These are phyloP conservation scores for Polydesmus complanatus DNA, from an alignment of 2,888 invertebrate genomes.

Conservation along the genomic window DNA sequence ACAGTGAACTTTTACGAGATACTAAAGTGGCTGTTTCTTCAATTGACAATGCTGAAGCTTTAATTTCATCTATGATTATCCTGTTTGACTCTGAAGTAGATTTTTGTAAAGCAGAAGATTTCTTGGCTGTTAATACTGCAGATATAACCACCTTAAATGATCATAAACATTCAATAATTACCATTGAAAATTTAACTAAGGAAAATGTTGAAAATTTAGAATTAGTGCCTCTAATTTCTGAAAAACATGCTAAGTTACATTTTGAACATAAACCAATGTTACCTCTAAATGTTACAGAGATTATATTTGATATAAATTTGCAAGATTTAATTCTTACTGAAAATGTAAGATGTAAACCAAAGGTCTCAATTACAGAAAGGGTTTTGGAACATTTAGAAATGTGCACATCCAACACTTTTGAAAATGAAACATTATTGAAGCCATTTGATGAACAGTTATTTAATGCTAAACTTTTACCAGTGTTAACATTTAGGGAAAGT, in stretches of 20 bases:
- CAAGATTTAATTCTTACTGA: neutral
- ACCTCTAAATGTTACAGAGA: neutral
- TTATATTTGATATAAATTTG: neutral
- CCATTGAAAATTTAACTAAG: neutral
- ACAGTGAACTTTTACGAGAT: neutral
- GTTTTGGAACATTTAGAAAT: neutral
- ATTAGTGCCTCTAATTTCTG: neutral
- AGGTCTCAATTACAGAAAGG: neutral
- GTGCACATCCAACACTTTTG: neutral
- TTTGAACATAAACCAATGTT: neutral
- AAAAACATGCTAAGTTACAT: neutral
- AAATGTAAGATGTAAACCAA: neutral
- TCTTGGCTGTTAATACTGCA: neutral
- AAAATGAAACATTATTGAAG: neutral
- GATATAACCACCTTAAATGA: neutral
- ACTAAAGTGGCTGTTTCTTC: neutral
- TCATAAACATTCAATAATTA: neutral
- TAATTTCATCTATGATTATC: neutral
- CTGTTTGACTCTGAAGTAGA: neutral
- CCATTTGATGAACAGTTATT: neutral
- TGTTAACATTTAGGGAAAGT: too few species aligned
- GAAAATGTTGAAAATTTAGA: neutral
- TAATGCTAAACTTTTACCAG: neutral
- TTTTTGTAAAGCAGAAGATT: neutral
- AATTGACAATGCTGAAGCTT: neutral